Conservation (phyloP, 2,797 vertebrate genomes). For the Parambassis ranga region DNA sequence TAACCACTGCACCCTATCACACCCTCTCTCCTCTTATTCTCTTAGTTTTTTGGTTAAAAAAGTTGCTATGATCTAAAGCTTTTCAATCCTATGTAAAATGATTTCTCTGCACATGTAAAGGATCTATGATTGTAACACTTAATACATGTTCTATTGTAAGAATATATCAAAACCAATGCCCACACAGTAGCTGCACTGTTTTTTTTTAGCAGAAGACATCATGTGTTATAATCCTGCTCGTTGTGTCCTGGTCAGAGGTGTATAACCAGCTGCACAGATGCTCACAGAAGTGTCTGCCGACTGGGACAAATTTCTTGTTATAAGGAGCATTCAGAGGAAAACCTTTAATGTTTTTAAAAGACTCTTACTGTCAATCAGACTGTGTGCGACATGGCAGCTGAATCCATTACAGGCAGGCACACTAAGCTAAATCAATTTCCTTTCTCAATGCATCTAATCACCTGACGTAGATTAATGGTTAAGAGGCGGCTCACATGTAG, state of each 20-base stretch:
- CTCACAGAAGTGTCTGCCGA: neutral
- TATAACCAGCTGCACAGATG: neutral
- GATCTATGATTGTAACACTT: too few relatives aligned
- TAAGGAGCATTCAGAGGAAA: neutral
- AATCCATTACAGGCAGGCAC: constrained; percentile 40
- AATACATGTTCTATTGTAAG: too few relatives aligned
- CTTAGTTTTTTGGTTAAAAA: too few relatives aligned
- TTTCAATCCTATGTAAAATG: neutral
- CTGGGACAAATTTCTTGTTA: neutral
- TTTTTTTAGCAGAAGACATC: neutral
- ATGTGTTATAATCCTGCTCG: neutral
- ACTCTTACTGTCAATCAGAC: constrained; percentile 17
- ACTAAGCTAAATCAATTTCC: constrained; percentile 50
- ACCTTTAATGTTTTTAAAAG: neutral
- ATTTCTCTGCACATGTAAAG: neutral
- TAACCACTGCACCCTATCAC: too few relatives aligned
- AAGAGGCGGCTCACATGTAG: constrained; percentile 16
- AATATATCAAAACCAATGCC: too few relatives aligned
- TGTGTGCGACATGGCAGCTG: neutral
- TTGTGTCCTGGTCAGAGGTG: neutral
- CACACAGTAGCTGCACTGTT: too few relatives aligned
- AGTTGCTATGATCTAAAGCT: too few relatives aligned
- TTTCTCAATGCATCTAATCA: constrained; percentile 47
- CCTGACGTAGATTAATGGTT: constrained; percentile 25
- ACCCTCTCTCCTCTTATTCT: too few relatives aligned